A percentile compares a stretch with the other conserved stretches of the same genome.
Evolutionary conservation across 23 tunicate genomes (phyloP).

Genomic region (Pegea sp.): DNA sequence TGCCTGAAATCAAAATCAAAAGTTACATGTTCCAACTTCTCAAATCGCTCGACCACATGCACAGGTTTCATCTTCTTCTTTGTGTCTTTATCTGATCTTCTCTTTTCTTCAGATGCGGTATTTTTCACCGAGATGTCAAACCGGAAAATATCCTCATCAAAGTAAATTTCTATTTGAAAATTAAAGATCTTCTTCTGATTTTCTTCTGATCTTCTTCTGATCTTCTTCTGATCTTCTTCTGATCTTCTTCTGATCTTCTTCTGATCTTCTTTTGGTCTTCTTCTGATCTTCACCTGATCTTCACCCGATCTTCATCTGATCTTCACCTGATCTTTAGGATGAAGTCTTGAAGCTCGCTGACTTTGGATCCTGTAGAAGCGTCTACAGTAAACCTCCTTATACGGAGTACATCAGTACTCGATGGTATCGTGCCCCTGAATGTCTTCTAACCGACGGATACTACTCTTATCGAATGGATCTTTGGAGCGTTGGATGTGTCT

Average conservation of each 20-base stretch:
- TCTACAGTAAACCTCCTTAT: constrained; percentile 86
- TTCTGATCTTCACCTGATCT: background rate
- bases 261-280: background rate
- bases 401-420: constrained; percentile 96
- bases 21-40: constrained; percentile 82
- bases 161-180: too few relatives aligned
- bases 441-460: constrained; percentile 85
- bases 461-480: constrained; percentile 89
- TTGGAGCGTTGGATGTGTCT: constrained; percentile 98
- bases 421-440: constrained; percentile 97
- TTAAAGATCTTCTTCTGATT: background rate
- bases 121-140: constrained; percentile 90
- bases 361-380: constrained; percentile 90
- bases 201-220: background rate
- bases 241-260: background rate
- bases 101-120: constrained; percentile 48
- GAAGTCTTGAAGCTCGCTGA: constrained; percentile 83
- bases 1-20: constrained; percentile 86
- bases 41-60: constrained; percentile 91
- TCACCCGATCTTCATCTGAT: background rate
- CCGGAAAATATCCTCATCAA: constrained; percentile 85
- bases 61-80: constrained; percentile 30
- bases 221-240: background rate
- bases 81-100: background rate
- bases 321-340: constrained; percentile 13